These are phyloP conservation scores for Spatulosminthurus flaviceps DNA, from an alignment of 2,888 invertebrate species.

Conservation along the genomic window DNA sequence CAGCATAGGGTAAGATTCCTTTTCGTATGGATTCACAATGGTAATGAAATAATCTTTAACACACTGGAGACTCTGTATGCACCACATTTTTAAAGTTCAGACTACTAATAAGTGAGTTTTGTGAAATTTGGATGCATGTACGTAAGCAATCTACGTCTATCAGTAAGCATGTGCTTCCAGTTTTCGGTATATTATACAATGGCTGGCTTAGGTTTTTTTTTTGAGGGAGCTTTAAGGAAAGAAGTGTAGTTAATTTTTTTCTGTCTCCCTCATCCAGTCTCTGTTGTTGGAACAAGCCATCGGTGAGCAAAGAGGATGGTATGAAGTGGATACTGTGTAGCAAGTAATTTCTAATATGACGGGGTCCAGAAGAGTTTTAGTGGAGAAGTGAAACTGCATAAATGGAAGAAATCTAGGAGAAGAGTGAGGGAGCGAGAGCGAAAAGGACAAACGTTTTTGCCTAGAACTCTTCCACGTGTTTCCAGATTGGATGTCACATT, in stretches of 20 bases:
- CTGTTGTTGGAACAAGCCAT: neutral
- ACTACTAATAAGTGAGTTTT: neutral
- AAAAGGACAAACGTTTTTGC: constrained; percentile 20
- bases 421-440: constrained; percentile 19
- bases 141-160: neutral
- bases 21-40: constrained; percentile 2
- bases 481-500: constrained; percentile 39
- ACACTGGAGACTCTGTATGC: neutral
- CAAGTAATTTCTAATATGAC: constrained; percentile 14
- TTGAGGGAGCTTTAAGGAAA: neutral
- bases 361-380: constrained; percentile 7
- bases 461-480: constrained; percentile 31
- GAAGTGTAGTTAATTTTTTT: constrained; percentile 14
- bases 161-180: no score
- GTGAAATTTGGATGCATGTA: neutral
- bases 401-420: constrained; percentile 31
- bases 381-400: constrained; percentile 14
- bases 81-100: constrained; percentile 1
- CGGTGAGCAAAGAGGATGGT: neutral
- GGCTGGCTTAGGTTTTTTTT: no score
- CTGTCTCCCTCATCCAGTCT: no score
- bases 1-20: constrained; percentile 18
- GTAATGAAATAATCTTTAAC: constrained; percentile 1
- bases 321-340: neutral
- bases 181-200: no score